Conservation (phyloP, 2,888 invertebrate genomes). For the Hypomecis atomaria region DNA sequence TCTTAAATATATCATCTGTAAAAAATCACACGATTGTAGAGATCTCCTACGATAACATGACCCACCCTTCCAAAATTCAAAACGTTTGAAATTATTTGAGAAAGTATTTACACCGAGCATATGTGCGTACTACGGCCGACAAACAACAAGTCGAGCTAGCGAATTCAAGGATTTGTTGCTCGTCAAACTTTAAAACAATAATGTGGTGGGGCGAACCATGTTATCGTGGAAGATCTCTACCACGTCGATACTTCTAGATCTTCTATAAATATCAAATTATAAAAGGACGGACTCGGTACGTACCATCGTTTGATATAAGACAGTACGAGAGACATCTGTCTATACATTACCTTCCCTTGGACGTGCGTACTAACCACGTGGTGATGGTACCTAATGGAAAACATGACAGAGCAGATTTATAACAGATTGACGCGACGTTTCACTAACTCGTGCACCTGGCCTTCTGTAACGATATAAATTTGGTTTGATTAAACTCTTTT, state of each 20-base stretch:
- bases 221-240: neutral
- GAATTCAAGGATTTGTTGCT: no score
- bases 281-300: conserved; percentile 41
- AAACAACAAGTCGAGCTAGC: no score
- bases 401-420: conserved; percentile 45
- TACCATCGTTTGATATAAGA: conserved; percentile 48
- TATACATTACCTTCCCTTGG: conserved; percentile 49
- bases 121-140: no score
- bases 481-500: conserved; percentile 39
- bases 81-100: no score
- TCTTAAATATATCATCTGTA: conserved; percentile 47
- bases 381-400: conserved; percentile 48
- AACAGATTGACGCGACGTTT: conserved; percentile 48
- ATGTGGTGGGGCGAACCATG: no score
- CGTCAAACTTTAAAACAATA: no score
- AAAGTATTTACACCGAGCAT: no score
- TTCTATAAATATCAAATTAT: conserved; percentile 3
- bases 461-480: conserved; percentile 68
- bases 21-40: conserved; percentile 43
- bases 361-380: conserved; percentile 40
- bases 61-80: no score
- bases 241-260: conserved; percentile 8
- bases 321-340: conserved; percentile 28
- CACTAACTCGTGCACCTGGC: conserved; percentile 50
- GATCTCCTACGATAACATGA: no score